These are phyloP conservation scores for Biston stratarius DNA, from an alignment of 2,888 invertebrate species.

Conservation along the genomic window DNA sequence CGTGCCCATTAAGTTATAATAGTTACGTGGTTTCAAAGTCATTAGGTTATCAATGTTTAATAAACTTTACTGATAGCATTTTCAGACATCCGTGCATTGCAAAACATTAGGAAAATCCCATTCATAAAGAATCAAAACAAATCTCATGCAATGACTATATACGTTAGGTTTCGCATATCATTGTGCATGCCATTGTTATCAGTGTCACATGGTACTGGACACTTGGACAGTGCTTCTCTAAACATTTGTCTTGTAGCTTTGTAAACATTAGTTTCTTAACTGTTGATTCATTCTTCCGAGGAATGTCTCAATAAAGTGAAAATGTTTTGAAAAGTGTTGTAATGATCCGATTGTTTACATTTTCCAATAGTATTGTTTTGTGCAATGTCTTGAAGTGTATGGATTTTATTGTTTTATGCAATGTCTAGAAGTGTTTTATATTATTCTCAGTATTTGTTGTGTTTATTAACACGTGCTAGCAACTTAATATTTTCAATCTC, in stretches of 20 bases:
- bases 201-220: constrained; percentile 3
- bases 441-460: not conserved
- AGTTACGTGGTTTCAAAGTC: constrained; percentile 3
- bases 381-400: constrained; percentile 12
- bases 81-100: not conserved
- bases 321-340: constrained; percentile 21
- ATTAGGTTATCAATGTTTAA: not conserved
- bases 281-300: constrained; percentile 23
- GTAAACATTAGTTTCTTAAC: constrained; percentile 31
- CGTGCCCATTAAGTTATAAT: not conserved
- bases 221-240: constrained; percentile 15
- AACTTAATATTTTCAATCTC: not conserved
- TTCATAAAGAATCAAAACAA: constrained; percentile 1
- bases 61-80: not conserved
- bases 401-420: not conserved
- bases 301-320: constrained; percentile 31
- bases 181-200: constrained; percentile 3
- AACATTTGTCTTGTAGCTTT: constrained; percentile 19
- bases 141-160: not conserved
- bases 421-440: not conserved
- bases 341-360: constrained; percentile 23
- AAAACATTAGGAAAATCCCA: constrained; percentile 11
- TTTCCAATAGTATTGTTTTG: constrained; percentile 23
- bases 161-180: not conserved
- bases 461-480: not conserved